These are phyloP conservation scores for Anolis sagrei DNA, from an alignment of 2,113 vertebrate genomes.

Conservation along the genomic window DNA sequence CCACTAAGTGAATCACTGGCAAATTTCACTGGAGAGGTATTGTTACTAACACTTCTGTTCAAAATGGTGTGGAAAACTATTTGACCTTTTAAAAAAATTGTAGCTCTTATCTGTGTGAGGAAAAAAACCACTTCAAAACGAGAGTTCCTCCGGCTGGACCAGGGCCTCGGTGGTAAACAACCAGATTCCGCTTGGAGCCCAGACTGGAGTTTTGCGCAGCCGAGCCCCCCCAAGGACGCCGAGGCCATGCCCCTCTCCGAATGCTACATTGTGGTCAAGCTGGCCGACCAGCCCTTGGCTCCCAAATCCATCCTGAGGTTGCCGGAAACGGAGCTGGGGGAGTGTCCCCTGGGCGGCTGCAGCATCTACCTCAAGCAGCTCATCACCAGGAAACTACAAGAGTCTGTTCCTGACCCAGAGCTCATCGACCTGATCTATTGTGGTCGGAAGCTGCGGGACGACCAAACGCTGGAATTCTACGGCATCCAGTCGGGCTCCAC, in stretches of 20 bases:
- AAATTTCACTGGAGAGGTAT: conserved; percentile 37
- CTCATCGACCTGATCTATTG: conserved; percentile 96
- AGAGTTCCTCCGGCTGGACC: no score
- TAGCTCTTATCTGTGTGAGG: conserved; percentile 52
- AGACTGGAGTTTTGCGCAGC: background rate
- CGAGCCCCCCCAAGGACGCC: background rate
- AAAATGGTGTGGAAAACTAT: conserved; percentile 51
- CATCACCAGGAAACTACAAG: conserved; percentile 89
- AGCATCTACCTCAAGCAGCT: conserved; percentile 93
- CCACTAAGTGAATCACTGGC: conserved; percentile 12
- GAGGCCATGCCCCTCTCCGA: conserved; percentile 83
- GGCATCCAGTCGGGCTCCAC: conserved; percentile 94
- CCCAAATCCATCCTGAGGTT: conserved; percentile 89
- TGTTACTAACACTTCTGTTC: conserved; percentile 46
- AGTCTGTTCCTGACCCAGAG: conserved; percentile 90
- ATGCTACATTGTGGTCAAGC: conserved; percentile 89
- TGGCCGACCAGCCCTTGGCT: conserved; percentile 84
- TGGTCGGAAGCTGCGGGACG: conserved; percentile 92
- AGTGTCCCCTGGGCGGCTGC: conserved; percentile 85
- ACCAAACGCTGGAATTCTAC: conserved; percentile 91
- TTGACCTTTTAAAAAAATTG: conserved; percentile 59
- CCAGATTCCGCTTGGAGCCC: background rate
- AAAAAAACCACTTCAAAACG: conserved; percentile 51
- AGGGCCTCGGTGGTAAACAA: no score
- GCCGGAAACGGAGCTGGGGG: conserved; percentile 88